phyloP scores from a whole-genome alignment of 2,797 vertebrate species.

The Heterohyrax brucei region DNA sequence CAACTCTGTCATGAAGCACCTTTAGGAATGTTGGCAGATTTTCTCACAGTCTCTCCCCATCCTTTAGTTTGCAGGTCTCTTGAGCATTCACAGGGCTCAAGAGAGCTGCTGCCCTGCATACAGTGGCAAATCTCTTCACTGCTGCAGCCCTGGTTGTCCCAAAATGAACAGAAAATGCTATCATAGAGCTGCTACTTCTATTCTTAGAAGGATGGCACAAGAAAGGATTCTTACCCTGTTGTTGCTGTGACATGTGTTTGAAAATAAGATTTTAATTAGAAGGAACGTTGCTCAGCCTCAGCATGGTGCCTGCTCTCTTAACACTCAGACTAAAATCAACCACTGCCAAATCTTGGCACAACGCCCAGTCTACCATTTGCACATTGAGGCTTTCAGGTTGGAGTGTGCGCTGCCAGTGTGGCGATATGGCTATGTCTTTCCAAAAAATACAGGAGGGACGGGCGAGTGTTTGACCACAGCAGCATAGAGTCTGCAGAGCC shows the following conservation, averaged over 20 bases:
- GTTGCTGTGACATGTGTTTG: constrained; percentile 84
- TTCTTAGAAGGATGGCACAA: constrained; percentile 58
- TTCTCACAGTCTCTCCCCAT: rapidly evolving
- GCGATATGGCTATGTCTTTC: not conserved
- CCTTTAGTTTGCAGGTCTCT: not conserved
- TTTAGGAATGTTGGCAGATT: rapidly evolving
- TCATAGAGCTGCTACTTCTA: constrained; percentile 55
- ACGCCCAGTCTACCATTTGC: constrained; percentile 66
- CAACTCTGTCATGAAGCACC: not conserved
- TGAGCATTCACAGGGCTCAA: rapidly evolving
- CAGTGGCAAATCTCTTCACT: not conserved
- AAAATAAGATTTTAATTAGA: constrained; percentile 87
- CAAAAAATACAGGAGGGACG: not conserved
- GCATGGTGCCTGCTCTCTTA: constrained; percentile 82
- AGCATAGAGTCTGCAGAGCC: not conserved
- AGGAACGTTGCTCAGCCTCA: constrained; percentile 83
- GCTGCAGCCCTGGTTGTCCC: not conserved
- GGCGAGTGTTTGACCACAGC: not conserved
- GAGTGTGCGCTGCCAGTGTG: not conserved
- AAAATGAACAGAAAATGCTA: not conserved
- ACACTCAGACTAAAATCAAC: constrained; percentile 77
- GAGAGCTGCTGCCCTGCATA: not conserved
- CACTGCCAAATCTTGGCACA: constrained; percentile 66
- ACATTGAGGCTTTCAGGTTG: constrained; percentile 34
- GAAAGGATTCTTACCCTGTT: constrained; percentile 73